These are phyloP conservation scores for Crax fasciolata DNA, from an alignment of 2,797 vertebrate genomes.

Conservation along the genomic window DNA sequence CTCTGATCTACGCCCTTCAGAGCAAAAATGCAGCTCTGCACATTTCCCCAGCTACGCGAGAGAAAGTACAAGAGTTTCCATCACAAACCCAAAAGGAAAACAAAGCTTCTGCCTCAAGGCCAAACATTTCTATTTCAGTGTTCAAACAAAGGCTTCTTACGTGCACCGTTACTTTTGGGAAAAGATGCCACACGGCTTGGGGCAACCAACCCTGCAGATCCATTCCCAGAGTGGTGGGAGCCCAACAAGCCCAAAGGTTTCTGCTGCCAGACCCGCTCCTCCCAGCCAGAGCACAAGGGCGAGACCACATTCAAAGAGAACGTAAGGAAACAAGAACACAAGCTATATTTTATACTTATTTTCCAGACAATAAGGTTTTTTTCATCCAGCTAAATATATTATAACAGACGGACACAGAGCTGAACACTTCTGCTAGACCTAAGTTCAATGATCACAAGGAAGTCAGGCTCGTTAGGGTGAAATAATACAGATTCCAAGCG, in stretches of 20 bases:
- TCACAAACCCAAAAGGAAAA: background rate
- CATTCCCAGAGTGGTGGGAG: background rate
- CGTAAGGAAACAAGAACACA: background rate
- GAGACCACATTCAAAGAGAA: background rate
- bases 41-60: background rate
- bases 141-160: background rate
- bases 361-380: background rate
- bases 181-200: background rate
- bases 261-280: constrained; percentile 3
- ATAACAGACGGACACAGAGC: background rate
- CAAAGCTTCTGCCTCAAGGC: background rate
- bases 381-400: background rate
- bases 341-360: constrained; percentile 65
- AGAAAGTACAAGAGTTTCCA: background rate
- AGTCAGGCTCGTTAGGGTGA: background rate
- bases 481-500: background rate
- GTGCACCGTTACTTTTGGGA: background rate
- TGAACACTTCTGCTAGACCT: background rate
- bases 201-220: background rate
- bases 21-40: background rate
- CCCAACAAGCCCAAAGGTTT: constrained; percentile 22
- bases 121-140: background rate
- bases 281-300: background rate
- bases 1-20: background rate
- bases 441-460: background rate